Conservation (phyloP, 2,888 invertebrate species). For the Macaria notata region DNA sequence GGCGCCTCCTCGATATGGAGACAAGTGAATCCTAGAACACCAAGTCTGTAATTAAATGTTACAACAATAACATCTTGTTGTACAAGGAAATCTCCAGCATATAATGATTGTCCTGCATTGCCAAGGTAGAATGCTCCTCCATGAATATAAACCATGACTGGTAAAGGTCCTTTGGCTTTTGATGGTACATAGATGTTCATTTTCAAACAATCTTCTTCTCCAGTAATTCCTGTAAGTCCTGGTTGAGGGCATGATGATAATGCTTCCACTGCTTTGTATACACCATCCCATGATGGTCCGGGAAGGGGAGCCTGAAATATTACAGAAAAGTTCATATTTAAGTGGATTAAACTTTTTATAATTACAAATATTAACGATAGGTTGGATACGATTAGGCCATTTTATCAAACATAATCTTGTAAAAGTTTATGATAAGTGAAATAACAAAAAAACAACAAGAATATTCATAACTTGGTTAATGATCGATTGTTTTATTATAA, state of each 20-base stretch:
- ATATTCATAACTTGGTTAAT: too few species aligned
- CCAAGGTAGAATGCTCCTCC: slow-evolving; percentile 70
- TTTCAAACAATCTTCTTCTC: slow-evolving; percentile 68
- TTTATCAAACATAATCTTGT: too few species aligned
- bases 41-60: slow-evolving; percentile 71
- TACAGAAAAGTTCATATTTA: too few species aligned
- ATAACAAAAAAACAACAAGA: too few species aligned
- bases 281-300: slow-evolving; percentile 65
- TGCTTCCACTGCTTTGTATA: slow-evolving; percentile 52
- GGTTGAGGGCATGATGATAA: slow-evolving; percentile 59
- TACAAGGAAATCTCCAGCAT: slow-evolving; percentile 65
- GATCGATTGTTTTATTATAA: too few species aligned
- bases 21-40: slow-evolving; percentile 66
- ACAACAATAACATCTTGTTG: slow-evolving; percentile 65
- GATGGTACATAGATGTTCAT: slow-evolving; percentile 67
- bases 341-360: neutral
- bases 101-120: slow-evolving; percentile 64
- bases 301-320: slow-evolving; percentile 63
- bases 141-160: slow-evolving; percentile 73
- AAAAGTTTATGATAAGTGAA: too few species aligned
- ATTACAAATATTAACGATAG: neutral
- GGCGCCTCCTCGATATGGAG: slow-evolving; percentile 69
- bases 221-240: slow-evolving; percentile 45
- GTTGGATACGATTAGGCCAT: too few species aligned
- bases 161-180: slow-evolving; percentile 42